phyloP scores from a whole-genome alignment of 2,113 vertebrate genomes.

The Rynchops niger region DNA sequence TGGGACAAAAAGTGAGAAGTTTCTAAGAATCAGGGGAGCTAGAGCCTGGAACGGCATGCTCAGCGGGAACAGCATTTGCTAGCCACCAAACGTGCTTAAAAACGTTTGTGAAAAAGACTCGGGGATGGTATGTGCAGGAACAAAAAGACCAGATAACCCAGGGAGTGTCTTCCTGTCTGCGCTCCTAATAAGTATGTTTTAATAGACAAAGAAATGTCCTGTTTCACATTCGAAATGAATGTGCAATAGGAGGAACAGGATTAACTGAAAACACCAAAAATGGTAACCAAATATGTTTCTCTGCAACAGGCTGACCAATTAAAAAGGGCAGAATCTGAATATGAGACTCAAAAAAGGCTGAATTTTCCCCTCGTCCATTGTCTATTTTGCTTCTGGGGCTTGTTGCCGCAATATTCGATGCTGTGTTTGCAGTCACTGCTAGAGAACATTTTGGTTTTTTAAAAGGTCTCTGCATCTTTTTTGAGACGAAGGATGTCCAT shows the following conservation, averaged over 20 bases:
- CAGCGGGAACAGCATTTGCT: background rate
- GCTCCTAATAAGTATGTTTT: background rate
- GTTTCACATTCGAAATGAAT: background rate
- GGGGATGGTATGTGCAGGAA: background rate
- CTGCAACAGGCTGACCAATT: background rate
- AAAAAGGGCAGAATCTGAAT: background rate
- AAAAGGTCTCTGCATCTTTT: background rate
- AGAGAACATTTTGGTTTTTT: background rate
- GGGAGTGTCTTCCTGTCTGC: background rate
- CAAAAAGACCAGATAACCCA: background rate
- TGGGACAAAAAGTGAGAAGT: background rate
- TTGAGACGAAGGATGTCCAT: background rate
- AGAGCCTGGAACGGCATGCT: background rate
- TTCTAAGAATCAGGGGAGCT: background rate
- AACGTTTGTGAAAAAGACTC: background rate
- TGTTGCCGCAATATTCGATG: background rate
- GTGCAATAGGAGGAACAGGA: background rate
- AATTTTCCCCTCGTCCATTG: background rate
- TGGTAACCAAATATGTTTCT: background rate
- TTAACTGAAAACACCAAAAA: background rate
- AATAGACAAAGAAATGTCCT: background rate
- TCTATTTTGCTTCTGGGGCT: background rate
- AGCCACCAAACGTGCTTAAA: background rate
- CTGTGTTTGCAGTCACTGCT: background rate
- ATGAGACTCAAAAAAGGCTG: background rate